These are phyloP conservation scores for Ceratosolen solmsi DNA, from an alignment of 1,140 invertebrate species.

Conservation along the genomic window DNA sequence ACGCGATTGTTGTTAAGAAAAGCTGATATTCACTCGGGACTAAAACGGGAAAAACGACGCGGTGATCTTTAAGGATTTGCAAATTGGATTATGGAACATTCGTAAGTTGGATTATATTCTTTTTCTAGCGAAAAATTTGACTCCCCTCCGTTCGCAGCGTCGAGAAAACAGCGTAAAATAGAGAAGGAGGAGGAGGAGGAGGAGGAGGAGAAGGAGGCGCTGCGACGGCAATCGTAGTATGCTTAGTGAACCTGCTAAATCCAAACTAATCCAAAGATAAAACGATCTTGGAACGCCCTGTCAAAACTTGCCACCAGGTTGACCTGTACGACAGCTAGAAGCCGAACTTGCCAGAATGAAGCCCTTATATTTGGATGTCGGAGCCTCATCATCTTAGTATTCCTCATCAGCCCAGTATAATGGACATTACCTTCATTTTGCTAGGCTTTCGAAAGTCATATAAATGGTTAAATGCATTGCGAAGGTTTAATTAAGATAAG, in stretches of 20 bases:
- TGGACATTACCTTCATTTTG: too few species aligned
- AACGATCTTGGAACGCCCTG: slow-evolving; percentile 56
- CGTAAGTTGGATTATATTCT: slow-evolving; percentile 34
- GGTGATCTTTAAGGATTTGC: slow-evolving; percentile 57
- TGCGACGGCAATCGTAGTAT: slow-evolving; percentile 10
- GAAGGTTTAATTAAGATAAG: too few species aligned
- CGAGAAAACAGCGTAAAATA: background rate
- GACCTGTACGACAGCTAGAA: too few species aligned
- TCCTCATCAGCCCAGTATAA: too few species aligned
- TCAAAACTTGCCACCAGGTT: slow-evolving; percentile 65
- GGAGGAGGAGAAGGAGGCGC: background rate
- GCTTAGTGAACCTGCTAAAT: slow-evolving; percentile 60
- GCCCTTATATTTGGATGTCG: background rate
- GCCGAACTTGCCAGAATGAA: too few species aligned
- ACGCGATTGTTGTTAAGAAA: background rate
- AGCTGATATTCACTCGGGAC: slow-evolving; percentile 40
- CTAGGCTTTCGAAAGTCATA: too few species aligned
- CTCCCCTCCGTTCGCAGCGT: background rate
- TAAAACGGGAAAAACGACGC: slow-evolving; percentile 56
- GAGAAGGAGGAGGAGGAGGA: background rate
- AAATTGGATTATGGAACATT: slow-evolving; percentile 63
- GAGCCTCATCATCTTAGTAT: background rate
- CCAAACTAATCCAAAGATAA: slow-evolving; percentile 62
- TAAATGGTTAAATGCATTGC: too few species aligned
- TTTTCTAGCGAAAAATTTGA: slow-evolving; percentile 10